phyloP scores from a whole-genome alignment of 37 sponge, comb jelly and placozoan species.

The Halichondria panicea region DNA sequence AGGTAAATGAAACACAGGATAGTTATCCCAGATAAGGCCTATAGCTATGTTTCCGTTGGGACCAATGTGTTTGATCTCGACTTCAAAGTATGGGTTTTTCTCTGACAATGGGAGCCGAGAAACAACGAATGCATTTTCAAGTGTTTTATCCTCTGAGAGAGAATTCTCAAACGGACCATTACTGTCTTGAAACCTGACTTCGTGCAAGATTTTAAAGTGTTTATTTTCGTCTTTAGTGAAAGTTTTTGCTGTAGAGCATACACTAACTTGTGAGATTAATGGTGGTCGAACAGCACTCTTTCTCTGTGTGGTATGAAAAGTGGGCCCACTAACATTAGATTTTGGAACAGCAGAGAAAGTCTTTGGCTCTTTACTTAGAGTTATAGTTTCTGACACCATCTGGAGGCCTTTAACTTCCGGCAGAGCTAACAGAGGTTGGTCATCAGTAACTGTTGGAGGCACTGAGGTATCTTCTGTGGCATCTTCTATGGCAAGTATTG shows the following conservation, averaged over 20 bases:
- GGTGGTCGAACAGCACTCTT: no score
- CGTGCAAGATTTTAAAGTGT: constrained; percentile 29
- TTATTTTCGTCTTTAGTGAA: constrained; percentile 32
- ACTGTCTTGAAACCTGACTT: constrained; percentile 8
- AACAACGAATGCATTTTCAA: constrained; percentile 34
- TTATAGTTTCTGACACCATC: no score
- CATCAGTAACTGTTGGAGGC: no score
- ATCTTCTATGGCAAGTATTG: no score
- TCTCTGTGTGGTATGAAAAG: no score
- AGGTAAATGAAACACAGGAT: constrained; percentile 27
- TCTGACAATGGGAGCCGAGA: constrained; percentile 32
- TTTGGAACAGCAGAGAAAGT: no score
- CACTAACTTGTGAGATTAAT: no score
- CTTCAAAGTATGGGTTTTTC: constrained; percentile 68
- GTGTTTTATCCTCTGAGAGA: neutral
- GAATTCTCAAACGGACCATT: constrained; percentile 19
- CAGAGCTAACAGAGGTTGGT: no score
- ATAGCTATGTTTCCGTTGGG: constrained; percentile 13
- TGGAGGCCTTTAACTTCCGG: no score
- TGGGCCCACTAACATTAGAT: no score
- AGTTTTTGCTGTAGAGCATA: neutral
- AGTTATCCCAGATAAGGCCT: constrained; percentile 35
- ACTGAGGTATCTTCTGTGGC: no score
- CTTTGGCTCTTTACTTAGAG: no score
- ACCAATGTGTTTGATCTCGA: constrained; percentile 24